A percentile compares a stretch with the other conserved stretches of the same genome.
These are phyloP conservation scores for Raja brachyura DNA, from an alignment of 2,113 vertebrate species.

Conservation along the genomic window DNA sequence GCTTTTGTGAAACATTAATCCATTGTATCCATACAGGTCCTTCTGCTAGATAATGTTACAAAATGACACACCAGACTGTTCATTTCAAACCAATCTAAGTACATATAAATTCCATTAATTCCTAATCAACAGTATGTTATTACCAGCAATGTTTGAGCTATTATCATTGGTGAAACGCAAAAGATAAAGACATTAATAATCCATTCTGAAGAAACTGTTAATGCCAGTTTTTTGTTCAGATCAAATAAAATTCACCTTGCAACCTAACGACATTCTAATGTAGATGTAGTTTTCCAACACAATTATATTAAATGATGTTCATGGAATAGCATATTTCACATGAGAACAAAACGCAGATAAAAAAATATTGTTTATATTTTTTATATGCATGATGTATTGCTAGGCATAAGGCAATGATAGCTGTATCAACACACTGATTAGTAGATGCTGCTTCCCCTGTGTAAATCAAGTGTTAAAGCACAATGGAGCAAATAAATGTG, in stretches of 20 bases:
- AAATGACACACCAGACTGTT: not conserved
- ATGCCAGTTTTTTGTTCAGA: slow-evolving; percentile 2
- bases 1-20: not conserved
- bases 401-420: not conserved
- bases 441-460: not conserved
- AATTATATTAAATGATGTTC: slow-evolving; percentile 4
- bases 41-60: not conserved
- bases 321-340: not conserved
- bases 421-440: not conserved
- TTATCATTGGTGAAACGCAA: slow-evolving; percentile 4
- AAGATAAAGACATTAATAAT: not conserved
- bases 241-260: not conserved
- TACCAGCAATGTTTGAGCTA: not conserved
- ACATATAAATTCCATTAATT: not conserved
- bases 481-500: slow-evolving; percentile 10
- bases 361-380: not conserved
- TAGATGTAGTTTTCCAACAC: not conserved
- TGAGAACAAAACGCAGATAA: not conserved
- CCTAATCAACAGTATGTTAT: too few species aligned
- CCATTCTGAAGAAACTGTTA: not conserved
- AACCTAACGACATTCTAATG: not conserved
- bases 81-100: not conserved
- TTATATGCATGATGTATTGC: not conserved
- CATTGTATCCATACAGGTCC: not conserved
- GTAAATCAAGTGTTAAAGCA: slow-evolving; percentile 19